These are phyloP conservation scores for Scalopus aquaticus DNA, from an alignment of 2,113 vertebrate species.

Conservation along the genomic window DNA sequence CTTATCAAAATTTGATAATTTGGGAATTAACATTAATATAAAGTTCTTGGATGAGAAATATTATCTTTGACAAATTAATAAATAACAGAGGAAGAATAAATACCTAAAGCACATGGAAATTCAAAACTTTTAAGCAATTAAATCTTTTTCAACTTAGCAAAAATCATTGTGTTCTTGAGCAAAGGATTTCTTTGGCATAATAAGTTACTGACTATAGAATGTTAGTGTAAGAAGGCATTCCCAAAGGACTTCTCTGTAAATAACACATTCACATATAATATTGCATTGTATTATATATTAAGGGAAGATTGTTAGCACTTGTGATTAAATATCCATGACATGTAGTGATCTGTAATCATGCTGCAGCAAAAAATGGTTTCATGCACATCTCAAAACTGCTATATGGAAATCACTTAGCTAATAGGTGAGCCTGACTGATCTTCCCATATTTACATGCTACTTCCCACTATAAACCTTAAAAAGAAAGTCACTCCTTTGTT, in stretches of 20 bases:
- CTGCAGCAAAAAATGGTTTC: neutral
- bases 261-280: neutral
- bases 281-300: neutral
- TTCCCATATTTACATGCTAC: neutral
- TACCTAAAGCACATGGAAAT: neutral
- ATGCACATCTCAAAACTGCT: neutral
- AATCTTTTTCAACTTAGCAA: neutral
- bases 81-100: neutral
- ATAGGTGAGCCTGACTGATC: neutral
- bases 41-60: neutral
- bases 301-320: neutral
- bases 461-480: neutral
- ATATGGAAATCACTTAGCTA: neutral
- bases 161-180: neutral
- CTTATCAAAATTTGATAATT: neutral
- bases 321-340: neutral
- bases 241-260: neutral
- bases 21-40: neutral
- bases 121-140: neutral
- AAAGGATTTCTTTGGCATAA: neutral
- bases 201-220: neutral
- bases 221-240: neutral
- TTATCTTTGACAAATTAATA: neutral
- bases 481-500: neutral
- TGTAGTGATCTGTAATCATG: neutral